Conservation (phyloP, 2,113 vertebrate species). For the Sebastes schlegelii region DNA sequence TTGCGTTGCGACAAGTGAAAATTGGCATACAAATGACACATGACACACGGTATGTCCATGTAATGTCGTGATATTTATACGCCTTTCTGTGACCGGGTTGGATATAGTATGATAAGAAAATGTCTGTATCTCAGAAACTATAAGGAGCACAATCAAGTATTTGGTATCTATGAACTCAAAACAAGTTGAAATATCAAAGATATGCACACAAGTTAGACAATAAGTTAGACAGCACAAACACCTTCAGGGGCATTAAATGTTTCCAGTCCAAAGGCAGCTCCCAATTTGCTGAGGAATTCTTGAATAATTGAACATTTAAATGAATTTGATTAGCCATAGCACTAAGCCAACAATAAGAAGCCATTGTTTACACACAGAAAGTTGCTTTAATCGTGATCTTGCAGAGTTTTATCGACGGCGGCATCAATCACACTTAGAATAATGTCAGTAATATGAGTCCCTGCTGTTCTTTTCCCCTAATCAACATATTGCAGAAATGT, state of each 20-base stretch:
- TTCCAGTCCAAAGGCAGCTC: conserved; percentile 20
- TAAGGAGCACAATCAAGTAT: no score
- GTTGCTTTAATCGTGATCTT: neutral
- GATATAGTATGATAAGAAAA: no score
- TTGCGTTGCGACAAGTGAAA: no score
- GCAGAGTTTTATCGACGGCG: conserved; percentile 22
- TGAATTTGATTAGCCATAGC: conserved; percentile 7
- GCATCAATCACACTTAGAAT: conserved; percentile 49
- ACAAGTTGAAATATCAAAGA: no score
- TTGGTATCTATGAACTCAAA: no score
- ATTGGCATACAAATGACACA: no score
- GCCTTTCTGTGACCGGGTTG: no score
- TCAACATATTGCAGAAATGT: conserved; percentile 55
- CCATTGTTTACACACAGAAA: neutral
- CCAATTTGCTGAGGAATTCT: conserved; percentile 17
- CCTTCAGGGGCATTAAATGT: conserved; percentile 34
- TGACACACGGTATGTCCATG: no score
- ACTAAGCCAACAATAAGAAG: neutral
- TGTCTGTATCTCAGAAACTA: no score
- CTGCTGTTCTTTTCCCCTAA: conserved; percentile 24
- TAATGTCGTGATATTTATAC: no score
- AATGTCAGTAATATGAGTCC: conserved; percentile 7
- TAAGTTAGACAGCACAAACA: conserved; percentile 8
- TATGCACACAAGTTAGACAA: no score
- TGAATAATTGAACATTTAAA: conserved; percentile 13